Conservation (phyloP, 2,113 vertebrate genomes). For the Cinclus cinclus region DNA sequence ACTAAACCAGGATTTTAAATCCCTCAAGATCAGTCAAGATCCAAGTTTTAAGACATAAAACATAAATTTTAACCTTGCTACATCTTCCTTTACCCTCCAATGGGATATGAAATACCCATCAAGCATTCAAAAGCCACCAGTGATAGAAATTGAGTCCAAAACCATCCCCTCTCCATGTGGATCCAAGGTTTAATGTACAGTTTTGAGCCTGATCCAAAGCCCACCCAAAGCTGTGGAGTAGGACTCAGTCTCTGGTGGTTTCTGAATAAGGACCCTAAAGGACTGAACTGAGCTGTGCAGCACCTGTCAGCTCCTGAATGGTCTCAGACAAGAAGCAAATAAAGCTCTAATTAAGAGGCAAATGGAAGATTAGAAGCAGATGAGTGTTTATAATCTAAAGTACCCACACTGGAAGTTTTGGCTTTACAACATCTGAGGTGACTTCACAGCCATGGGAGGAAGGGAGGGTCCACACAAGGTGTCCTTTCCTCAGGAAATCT, state of each 20-base stretch:
- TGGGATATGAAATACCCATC: not conserved
- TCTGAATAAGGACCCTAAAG: not conserved
- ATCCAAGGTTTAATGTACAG: not conserved
- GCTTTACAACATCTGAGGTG: not conserved
- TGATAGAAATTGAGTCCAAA: not conserved
- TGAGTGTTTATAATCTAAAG: not conserved
- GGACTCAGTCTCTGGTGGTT: not conserved
- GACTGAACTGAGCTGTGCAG: not conserved
- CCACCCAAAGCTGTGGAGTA: not conserved
- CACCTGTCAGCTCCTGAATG: not conserved
- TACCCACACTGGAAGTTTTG: not conserved
- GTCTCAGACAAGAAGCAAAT: not conserved
- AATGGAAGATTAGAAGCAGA: not conserved
- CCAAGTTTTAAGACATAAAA: not conserved
- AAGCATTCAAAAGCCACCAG: not conserved
- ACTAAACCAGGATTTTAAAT: not conserved
- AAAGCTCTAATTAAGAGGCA: conserved; percentile 1
- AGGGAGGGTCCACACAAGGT: not conserved
- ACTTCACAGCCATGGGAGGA: not conserved
- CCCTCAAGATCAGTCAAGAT: not conserved
- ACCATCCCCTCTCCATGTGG: not conserved
- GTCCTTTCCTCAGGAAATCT: not conserved
- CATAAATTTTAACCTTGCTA: not conserved
- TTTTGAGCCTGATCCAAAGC: not conserved
- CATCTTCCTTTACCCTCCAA: not conserved